phyloP scores from a whole-genome alignment of 2,113 vertebrate genomes.

The Acrocephalus arundinaceus region DNA sequence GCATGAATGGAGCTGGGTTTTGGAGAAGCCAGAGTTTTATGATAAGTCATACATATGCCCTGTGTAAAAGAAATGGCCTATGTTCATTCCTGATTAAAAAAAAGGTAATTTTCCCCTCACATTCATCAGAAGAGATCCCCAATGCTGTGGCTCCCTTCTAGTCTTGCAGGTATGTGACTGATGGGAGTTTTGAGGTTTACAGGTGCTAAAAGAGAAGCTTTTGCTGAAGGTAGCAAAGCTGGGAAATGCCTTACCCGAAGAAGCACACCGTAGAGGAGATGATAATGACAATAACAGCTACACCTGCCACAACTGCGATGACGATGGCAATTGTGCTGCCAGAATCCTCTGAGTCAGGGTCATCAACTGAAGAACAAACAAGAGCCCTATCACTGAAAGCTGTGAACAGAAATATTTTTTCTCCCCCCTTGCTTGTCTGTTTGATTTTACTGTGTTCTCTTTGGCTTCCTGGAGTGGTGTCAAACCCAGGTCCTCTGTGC shows the following conservation, averaged over 20 bases:
- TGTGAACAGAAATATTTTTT: neutral
- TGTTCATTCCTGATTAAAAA: neutral
- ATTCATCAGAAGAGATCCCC: neutral
- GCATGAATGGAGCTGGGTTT: neutral
- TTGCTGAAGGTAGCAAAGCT: neutral
- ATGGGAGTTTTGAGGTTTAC: neutral
- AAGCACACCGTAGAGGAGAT: neutral
- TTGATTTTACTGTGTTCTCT: neutral
- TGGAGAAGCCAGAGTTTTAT: neutral
- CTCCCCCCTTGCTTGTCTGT: neutral
- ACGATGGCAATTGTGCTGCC: neutral
- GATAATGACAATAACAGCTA: neutral
- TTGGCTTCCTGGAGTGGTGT: neutral
- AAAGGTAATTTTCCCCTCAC: neutral
- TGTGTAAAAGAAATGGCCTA: neutral
- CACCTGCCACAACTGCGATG: neutral
- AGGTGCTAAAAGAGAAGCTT: neutral
- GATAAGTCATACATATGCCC: neutral
- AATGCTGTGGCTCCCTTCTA: neutral
- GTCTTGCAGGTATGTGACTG: neutral
- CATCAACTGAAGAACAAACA: neutral
- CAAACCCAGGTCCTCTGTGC: neutral
- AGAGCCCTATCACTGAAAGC: neutral
- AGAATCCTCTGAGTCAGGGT: neutral
- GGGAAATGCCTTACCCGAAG: slow-evolving; percentile 40